phyloP scores from a whole-genome alignment of 2,888 invertebrate genomes.

The Epiperipatus broadwayi region DNA sequence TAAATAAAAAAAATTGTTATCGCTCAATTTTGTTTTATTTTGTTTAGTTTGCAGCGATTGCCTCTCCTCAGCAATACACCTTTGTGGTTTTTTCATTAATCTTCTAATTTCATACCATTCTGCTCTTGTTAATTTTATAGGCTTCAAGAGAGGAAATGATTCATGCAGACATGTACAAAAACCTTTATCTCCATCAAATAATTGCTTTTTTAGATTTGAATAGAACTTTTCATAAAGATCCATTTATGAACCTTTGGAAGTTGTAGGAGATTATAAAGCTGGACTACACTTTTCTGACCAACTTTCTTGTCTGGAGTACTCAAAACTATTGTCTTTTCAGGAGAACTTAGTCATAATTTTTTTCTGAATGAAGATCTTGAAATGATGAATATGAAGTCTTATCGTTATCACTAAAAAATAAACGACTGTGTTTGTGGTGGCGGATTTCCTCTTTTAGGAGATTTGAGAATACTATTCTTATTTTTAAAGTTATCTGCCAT shows the following conservation, averaged over 20 bases:
- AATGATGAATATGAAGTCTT: slow-evolving; percentile 37
- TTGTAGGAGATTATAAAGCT: slow-evolving; percentile 75
- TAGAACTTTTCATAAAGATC: slow-evolving; percentile 99
- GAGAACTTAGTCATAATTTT: slow-evolving; percentile 16
- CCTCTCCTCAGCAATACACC: slow-evolving; percentile 81
- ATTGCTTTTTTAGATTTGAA: slow-evolving; percentile 77
- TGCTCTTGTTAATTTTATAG: slow-evolving; percentile 57
- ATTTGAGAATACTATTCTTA: no score
- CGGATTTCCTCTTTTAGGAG: no score
- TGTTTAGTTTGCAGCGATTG: slow-evolving; percentile 71
- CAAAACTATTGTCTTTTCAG: slow-evolving; percentile 14
- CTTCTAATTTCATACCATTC: slow-evolving; percentile 92
- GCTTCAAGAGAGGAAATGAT: slow-evolving; percentile 75
- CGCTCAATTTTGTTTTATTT: slow-evolving; percentile 72
- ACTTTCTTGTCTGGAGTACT: slow-evolving; percentile 46
- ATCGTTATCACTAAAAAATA: slow-evolving; percentile 61
- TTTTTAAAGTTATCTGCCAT: no score
- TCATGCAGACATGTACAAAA: slow-evolving; percentile 82
- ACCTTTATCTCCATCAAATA: slow-evolving; percentile 92
- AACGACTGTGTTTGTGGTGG: slow-evolving; percentile 67
- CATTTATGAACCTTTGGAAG: slow-evolving; percentile 96
- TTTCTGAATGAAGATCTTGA: slow-evolving; percentile 49
- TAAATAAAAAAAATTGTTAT: no score
- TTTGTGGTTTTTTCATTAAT: slow-evolving; percentile 89
- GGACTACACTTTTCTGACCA: slow-evolving; percentile 70